Evolutionary conservation across 2,888 invertebrate genomes (phyloP), one percentile per base, ranked within the genome.

Genomic region (Lithophane socia): DNA sequence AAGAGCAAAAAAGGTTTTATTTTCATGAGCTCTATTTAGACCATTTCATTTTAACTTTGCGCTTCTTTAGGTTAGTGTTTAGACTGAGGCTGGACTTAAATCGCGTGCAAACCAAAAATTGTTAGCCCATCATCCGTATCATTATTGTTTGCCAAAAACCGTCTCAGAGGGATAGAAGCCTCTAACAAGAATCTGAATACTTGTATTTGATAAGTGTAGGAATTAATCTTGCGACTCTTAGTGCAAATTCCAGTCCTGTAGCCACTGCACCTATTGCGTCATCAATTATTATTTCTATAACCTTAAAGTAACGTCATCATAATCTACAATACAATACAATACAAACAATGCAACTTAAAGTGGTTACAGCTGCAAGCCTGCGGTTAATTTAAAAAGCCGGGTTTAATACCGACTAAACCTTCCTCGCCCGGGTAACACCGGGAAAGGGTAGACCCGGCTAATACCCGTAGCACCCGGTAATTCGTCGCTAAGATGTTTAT

Each of bases 351-450:
- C 69, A 82, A 77, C 68, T 47, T 21, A 24, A 72, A 73, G 73
- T 81, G 69, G 16, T 63, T 52, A 70, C 61, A 77, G 52, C 83
- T 82, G 82, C 85, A 85, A 84, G 78, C 67, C 83, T 47, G 77
- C 79, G 84, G 85, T 87, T 89, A 86, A 90, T 90, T 88, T 87
- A 81, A 71, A 80, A 86, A 88, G 86, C 89, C 86, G 84, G 87
- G 80, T 74, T 77, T 90, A 89, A 87, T 83, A 78, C 85, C 65
- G 73, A 79, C 83, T 83, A 81, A 86, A 79, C 67, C 83, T 65
- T 52, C 56, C 60, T 61, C 61, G 52, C 29, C 56, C 24, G 61
- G 52, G 44, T 65, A 61, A 47, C 37, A 61, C 69, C 66, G 52
- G 68, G 49, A 71, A 67, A 21, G 52, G 74, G 18, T 44, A 60